Conservation (phyloP, 2,888 invertebrate genomes). For the Athalia rosae region DNA sequence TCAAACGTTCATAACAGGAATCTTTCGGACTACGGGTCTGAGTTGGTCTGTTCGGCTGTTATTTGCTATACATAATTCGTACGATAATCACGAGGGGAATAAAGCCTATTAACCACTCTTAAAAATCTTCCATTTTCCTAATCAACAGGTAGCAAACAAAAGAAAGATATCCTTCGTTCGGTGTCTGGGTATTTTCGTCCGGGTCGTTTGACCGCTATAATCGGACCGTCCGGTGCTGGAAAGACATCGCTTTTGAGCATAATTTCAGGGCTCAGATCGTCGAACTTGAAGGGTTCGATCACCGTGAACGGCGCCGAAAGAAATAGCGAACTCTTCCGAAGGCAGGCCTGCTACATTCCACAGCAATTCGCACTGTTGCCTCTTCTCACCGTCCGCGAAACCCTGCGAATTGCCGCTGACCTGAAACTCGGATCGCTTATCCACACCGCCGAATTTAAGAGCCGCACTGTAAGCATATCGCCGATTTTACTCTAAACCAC, state of each 20-base stretch:
- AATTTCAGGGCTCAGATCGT: conserved; percentile 82
- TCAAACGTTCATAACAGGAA: too few species aligned
- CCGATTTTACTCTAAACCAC: neutral
- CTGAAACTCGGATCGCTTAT: conserved; percentile 73
- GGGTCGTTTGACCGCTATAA: conserved; percentile 79
- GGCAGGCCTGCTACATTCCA: conserved; percentile 83
- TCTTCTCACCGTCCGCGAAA: conserved; percentile 76
- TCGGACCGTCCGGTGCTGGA: conserved; percentile 85
- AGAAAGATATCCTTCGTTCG: conserved; percentile 75
- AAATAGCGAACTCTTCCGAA: conserved; percentile 81
- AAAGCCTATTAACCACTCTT: neutral
- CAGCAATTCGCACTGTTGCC: conserved; percentile 77
- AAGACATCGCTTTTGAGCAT: conserved; percentile 86
- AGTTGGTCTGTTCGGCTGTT: too few species aligned
- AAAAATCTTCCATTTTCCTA: neutral
- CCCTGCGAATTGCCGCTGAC: conserved; percentile 77
- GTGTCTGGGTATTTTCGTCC: conserved; percentile 79
- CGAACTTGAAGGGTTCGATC: conserved; percentile 77
- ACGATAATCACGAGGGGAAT: too few species aligned
- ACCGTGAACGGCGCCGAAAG: conserved; percentile 81
- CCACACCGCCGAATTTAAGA: conserved; percentile 52
- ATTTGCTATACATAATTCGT: too few species aligned
- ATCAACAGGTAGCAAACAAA: conserved; percentile 46
- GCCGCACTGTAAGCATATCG: conserved; percentile 54
- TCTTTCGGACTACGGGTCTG: too few species aligned